These are phyloP conservation scores for Monopis laevigella DNA, from an alignment of 2,888 invertebrate genomes.

Conservation along the genomic window DNA sequence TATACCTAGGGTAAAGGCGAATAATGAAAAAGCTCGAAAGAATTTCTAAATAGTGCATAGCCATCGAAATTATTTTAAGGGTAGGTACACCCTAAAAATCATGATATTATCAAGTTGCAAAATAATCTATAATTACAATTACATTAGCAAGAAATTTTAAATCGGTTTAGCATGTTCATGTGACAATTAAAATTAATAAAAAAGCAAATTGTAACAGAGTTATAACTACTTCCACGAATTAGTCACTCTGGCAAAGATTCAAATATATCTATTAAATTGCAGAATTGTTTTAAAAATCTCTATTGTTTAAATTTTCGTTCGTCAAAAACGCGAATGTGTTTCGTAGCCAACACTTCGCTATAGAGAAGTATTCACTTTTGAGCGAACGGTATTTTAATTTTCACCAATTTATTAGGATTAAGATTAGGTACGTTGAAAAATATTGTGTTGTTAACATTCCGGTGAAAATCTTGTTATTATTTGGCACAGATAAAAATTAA, in stretches of 20 bases:
- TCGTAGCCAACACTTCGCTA: constrained; percentile 15
- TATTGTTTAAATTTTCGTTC: constrained; percentile 45
- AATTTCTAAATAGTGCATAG: too few relatives aligned
- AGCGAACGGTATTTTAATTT: constrained; percentile 45
- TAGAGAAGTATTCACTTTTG: constrained; percentile 31
- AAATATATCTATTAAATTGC: constrained; percentile 50
- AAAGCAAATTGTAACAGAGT: constrained; percentile 41
- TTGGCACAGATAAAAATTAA: constrained; percentile 52
- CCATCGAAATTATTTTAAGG: too few relatives aligned
- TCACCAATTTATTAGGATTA: constrained; percentile 56
- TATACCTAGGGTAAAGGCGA: too few relatives aligned
- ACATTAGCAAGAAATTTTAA: neutral
- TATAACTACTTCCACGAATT: constrained; percentile 41
- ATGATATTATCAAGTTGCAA: too few relatives aligned
- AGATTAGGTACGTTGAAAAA: constrained; percentile 50
- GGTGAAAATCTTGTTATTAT: constrained; percentile 44
- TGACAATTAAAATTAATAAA: constrained; percentile 30
- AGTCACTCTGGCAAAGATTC: constrained; percentile 59
- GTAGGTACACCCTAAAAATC: too few relatives aligned
- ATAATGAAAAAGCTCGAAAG: too few relatives aligned
- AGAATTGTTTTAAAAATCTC: constrained; percentile 36
- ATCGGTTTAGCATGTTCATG: constrained; percentile 13
- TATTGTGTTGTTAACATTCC: constrained; percentile 63
- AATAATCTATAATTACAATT: too few relatives aligned
- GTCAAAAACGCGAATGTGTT: constrained; percentile 37